Evolutionary conservation across 2,797 vertebrate species (phyloP).

Genomic region (Gymnoscopelus braueri): DNA sequence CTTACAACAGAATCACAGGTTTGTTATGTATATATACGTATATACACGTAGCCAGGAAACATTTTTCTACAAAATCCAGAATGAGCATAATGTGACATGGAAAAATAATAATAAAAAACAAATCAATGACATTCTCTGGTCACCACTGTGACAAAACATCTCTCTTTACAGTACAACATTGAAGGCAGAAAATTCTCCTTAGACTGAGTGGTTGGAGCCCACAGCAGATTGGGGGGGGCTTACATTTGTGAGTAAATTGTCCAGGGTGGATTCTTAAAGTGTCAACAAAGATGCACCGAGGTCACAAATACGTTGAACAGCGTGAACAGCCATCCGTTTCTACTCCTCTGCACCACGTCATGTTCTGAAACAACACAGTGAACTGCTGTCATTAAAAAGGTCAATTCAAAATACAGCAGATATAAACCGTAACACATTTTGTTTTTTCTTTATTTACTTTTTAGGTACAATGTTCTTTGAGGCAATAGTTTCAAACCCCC

Average conservation of each 20-base stretch:
- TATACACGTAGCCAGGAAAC: constrained; percentile 56
- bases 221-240: constrained; percentile 9
- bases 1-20: constrained; percentile 83
- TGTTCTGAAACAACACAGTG: constrained; percentile 25
- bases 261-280: constrained; percentile 29
- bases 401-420: too few relatives aligned
- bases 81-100: constrained; percentile 62
- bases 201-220: constrained; percentile 31
- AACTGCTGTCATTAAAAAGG: neutral
- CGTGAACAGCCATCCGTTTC: constrained; percentile 2
- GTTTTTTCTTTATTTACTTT: too few relatives aligned
- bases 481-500: too few relatives aligned
- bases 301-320: constrained; percentile 11
- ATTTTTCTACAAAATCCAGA: constrained; percentile 42
- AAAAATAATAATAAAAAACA: constrained; percentile 48
- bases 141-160: constrained; percentile 54
- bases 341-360: constrained; percentile 24
- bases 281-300: constrained; percentile 19
- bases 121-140: constrained; percentile 78
- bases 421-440: too few relatives aligned
- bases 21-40: constrained; percentile 20
- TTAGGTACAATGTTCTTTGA: too few relatives aligned
- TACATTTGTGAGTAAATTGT: constrained; percentile 9
- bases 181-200: constrained; percentile 67
- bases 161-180: constrained; percentile 75